Evolutionary conservation across 2,797 vertebrate genomes (phyloP).

Genomic region (Amphiprion clarkii): DNA sequence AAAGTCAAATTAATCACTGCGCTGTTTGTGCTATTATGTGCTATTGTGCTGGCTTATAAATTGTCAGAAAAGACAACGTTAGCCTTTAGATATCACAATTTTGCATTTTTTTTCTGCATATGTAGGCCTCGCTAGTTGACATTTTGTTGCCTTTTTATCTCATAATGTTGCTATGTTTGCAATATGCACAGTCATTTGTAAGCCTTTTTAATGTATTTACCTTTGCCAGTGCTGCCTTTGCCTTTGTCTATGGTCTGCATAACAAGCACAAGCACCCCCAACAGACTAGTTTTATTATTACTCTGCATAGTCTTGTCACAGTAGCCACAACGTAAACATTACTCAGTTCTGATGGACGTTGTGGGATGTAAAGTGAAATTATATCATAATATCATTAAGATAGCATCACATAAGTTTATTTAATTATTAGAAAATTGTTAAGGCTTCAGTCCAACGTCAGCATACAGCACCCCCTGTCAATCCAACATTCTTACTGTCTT

Average conservation of each 20-base stretch:
- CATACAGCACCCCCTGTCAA: constrained; percentile 2
- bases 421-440: constrained; percentile 10
- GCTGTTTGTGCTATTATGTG: constrained; percentile 62
- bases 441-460: not conserved
- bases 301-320: not conserved
- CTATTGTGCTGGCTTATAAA: constrained; percentile 53
- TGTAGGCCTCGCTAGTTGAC: constrained; percentile 15
- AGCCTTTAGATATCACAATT: constrained; percentile 27
- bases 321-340: not conserved
- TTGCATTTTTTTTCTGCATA: not conserved
- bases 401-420: not conserved
- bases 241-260: constrained; percentile 30
- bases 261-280: constrained; percentile 17
- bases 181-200: constrained; percentile 16
- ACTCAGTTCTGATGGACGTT: not conserved
- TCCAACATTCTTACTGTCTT: not conserved
- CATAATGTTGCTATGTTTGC: constrained; percentile 38
- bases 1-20: constrained; percentile 75
- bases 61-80: constrained; percentile 49
- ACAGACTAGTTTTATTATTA: not conserved
- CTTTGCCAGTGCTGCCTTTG: constrained; percentile 10
- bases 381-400: not conserved
- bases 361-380: not conserved
- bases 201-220: constrained; percentile 37
- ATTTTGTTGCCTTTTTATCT: constrained; percentile 31